Base-by-base conservation (phyloP, 2,888 invertebrate genomes). In the Nasonia oneida region DNA sequence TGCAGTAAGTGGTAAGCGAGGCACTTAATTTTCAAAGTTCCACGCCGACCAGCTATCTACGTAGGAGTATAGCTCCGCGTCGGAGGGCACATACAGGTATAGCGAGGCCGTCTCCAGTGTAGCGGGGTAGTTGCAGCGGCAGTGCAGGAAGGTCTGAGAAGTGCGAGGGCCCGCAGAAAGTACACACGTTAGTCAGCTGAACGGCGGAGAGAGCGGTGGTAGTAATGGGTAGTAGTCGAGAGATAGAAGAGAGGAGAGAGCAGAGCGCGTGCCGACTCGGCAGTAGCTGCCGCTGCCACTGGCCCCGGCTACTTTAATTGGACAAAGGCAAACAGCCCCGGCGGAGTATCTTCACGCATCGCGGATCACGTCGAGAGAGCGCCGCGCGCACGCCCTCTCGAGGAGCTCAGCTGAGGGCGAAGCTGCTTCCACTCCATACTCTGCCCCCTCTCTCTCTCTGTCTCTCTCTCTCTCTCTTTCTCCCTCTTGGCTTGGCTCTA, bases 311-410 rank as follows among this genome's bases (percentile, higher is more conserved):
- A 88, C 89, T 88, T 89, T 89, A 89, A 89, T 89, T 88, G 88
- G 87, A 88, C 88, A 80, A 87, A 88, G 87, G 88, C 88, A 89
- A 89, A 89, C 89, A 89, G 86, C 79, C 87, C 83, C 84, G 86
- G 84, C 33, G 88, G 81, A 82, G 85, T 88, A 88, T 88, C 88
- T 89, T 89, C 88, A 89, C 89, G 89, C 89, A 88, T 88, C 88
- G 87, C 81, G 84, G 87, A 88, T 88, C 88, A 87, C 87, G 87
- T 84, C 84, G 85, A 67, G 74, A 33, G 64, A 29, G 64, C 10
- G 64, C 10, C 5, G 33, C 5, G 33, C 12, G 14, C 10, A 64
- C 10, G 29, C 29, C 12, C 29, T 23, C 29, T 23, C 23, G 15
- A 33, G 33, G 8, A 29, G 47, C 33, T 67, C 82, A 67, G 53